Evolutionary conservation across 2,888 invertebrate species (phyloP), one percentile per base, ranked within the genome.

Genomic region (Drosophila pegasa): DNA sequence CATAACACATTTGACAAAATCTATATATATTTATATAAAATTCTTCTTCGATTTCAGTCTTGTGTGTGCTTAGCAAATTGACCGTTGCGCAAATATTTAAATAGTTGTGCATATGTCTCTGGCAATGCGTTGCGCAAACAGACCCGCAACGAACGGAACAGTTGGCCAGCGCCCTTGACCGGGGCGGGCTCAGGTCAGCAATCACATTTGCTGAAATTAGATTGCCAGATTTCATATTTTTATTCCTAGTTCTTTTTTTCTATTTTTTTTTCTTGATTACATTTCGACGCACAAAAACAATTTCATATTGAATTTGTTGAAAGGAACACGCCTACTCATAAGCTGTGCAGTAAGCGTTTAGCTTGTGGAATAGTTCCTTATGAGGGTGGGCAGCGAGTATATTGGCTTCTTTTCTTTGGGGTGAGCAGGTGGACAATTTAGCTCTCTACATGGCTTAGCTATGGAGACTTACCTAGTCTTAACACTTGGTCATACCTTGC

Each of bases 1-100:
- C n/a, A n/a, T n/a, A 18, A 18, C 1, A 7, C 18, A 29, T 8
- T n/a, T 3, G 4, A 6, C 2, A 3, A 0, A 31, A 12, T 8
- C 0, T 20, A 22, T 0, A n/a, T 1, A 37, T n/a, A n/a, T 5
- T 2, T n/a, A 8, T n/a, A n/a, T 25, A 25, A 45, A 45, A 27
- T 10, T 16, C 43, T 37, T 16, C 16, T n/a, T 22, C 31, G 25
- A 35, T 22, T 50, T 16, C 6, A 35, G 50, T 10, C 7, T 16
- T 69, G 80, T 88, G 80, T 88, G 63, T 87, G 74, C 54, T 69
- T 55, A 80, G 70, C 77, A 88, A 88, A 88, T 89, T 88, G 89
- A 87, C 87, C 87, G 83, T 82, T 75, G 71, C 66, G 69, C 77
- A 84, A 84, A 81, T 74, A 82, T 64, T 80, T 75, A 63, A 63